Percentiles rank a stretch among this genome's conserved stretches.
phyloP scores from a whole-genome alignment of 2,888 invertebrate species.

The Trachelus stipa region DNA sequence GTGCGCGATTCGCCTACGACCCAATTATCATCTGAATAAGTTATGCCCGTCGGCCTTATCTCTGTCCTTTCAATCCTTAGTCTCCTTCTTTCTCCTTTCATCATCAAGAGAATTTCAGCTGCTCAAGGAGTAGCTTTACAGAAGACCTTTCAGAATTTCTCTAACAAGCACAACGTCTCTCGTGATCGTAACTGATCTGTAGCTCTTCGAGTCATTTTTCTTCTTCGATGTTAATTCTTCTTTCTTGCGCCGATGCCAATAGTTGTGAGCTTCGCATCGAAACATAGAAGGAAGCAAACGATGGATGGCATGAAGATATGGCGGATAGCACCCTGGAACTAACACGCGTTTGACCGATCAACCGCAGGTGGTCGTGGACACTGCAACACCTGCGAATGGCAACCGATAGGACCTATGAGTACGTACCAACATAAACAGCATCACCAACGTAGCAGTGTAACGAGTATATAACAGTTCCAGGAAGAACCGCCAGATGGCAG shows the following conservation, averaged over 20 bases:
- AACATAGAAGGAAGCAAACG: neutral
- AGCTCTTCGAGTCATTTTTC: neutral
- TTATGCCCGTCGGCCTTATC: slow-evolving; percentile 6
- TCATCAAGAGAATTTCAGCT: neutral
- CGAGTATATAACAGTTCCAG: neutral
- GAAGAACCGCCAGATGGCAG: neutral
- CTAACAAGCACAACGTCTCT: neutral
- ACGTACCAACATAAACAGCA: neutral
- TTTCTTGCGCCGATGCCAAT: neutral
- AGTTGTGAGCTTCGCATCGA: neutral
- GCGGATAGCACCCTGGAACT: neutral
- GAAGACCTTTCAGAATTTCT: neutral
- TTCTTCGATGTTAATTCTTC: neutral
- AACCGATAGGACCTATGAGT: neutral
- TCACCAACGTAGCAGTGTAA: neutral
- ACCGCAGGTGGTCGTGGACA: neutral
- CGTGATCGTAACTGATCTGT: neutral
- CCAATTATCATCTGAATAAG: slow-evolving; percentile 25
- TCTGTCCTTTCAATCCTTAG: neutral
- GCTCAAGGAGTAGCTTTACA: neutral
- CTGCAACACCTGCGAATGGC: neutral
- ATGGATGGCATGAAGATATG: no score
- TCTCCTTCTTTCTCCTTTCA: neutral
- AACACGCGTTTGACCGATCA: neutral
- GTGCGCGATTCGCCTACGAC: slow-evolving; percentile 15